Conservation (phyloP, 2,113 vertebrate species). For the Lamprotornis superbus region DNA sequence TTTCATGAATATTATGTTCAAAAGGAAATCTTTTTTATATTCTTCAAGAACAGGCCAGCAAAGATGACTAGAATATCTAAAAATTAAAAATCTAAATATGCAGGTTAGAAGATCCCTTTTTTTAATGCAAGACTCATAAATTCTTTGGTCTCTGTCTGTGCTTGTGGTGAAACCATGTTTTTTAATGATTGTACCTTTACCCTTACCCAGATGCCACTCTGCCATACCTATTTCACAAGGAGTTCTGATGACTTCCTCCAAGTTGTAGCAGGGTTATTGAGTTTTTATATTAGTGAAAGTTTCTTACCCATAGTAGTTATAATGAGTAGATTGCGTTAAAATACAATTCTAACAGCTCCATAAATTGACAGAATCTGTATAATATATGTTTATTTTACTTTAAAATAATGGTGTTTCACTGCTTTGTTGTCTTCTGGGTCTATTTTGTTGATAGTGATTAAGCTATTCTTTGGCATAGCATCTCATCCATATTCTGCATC, state of each 20-base stretch:
- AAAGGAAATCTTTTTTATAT: neutral
- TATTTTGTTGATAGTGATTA: slow-evolving; percentile 5
- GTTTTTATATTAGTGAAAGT: neutral
- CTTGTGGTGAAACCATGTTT: neutral
- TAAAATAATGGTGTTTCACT: neutral
- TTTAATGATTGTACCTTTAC: neutral
- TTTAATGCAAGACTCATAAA: neutral
- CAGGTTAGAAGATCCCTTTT: neutral
- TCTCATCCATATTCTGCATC: slow-evolving; percentile 13
- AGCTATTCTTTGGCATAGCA: neutral
- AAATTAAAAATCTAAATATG: neutral
- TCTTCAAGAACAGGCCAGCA: neutral
- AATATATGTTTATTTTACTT: slow-evolving; percentile 1
- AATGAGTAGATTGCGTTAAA: neutral
- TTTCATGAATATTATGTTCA: neutral
- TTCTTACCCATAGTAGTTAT: neutral
- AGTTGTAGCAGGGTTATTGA: neutral
- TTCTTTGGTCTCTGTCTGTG: neutral
- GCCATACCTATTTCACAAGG: neutral
- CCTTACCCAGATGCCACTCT: neutral
- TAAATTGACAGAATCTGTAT: neutral
- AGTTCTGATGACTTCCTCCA: neutral
- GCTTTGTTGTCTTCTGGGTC: neutral
- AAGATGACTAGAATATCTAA: neutral
- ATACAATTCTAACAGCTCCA: neutral